Evolutionary conservation across 2,888 invertebrate genomes (phyloP).

Genomic region (Pollenia labialis): DNA sequence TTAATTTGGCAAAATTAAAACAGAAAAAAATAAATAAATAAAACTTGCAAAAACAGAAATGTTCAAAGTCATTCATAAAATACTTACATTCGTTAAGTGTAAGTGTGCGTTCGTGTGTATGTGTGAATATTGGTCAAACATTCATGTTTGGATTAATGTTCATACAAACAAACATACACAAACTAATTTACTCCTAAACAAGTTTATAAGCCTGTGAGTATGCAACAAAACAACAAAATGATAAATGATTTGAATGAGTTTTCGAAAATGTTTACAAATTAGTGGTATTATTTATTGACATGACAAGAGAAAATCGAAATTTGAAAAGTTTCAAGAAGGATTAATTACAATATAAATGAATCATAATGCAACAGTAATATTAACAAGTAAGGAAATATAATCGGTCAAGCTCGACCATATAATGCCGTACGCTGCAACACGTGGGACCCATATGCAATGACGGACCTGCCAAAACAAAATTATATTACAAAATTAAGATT

Average conservation of each 20-base stretch:
- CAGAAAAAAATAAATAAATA: not conserved
- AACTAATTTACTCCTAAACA: not conserved
- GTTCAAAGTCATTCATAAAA: slow-evolving; percentile 49
- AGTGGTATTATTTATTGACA: slow-evolving; percentile 68
- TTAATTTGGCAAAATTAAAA: slow-evolving; percentile 30
- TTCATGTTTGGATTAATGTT: not conserved
- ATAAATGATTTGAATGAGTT: slow-evolving; percentile 60
- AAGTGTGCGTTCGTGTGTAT: not conserved
- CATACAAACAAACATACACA: not conserved
- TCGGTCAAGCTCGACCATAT: too few relatives aligned
- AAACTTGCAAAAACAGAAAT: slow-evolving; percentile 9
- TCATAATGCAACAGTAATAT: slow-evolving; percentile 30
- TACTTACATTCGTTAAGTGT: slow-evolving; percentile 1
- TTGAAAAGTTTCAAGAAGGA: slow-evolving; percentile 48
- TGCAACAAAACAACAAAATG: slow-evolving; percentile 32
- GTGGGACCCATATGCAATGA: too few relatives aligned
- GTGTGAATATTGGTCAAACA: not conserved
- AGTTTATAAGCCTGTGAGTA: not conserved
- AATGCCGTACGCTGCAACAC: too few relatives aligned
- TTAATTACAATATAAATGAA: slow-evolving; percentile 65
- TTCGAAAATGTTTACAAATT: slow-evolving; percentile 65
- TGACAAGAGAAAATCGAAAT: slow-evolving; percentile 41
- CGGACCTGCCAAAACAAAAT: too few relatives aligned
- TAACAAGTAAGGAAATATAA: not conserved
- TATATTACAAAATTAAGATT: too few relatives aligned